phyloP scores from a whole-genome alignment of 2,888 invertebrate genomes.

The Melitaea athalia region DNA sequence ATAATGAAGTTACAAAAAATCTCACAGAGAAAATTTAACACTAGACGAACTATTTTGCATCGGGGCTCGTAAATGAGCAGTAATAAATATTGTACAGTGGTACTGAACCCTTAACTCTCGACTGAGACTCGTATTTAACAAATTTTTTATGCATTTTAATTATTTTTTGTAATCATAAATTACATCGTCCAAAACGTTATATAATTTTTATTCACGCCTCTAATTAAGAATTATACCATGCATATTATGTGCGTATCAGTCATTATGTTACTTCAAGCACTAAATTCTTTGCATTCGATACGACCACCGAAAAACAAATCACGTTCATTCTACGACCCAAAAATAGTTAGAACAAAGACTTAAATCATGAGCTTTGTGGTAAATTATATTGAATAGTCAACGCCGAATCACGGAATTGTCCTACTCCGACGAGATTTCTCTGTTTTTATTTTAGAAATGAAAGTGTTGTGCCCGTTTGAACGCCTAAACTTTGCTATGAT shows the following conservation, averaged over 20 bases:
- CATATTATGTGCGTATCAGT: neutral
- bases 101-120: too few species aligned
- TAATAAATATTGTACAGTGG: too few species aligned
- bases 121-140: neutral
- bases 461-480: constrained; percentile 43
- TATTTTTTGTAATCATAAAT: constrained; percentile 27
- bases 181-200: constrained; percentile 50
- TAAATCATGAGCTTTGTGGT: constrained; percentile 47
- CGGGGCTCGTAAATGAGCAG: too few species aligned
- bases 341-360: constrained; percentile 45
- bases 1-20: too few species aligned
- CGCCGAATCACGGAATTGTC: constrained; percentile 55
- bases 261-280: neutral
- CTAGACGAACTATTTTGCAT: too few species aligned
- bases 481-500: constrained; percentile 34
- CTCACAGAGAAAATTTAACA: too few species aligned
- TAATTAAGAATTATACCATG: neutral
- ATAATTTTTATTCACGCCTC: neutral
- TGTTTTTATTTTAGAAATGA: constrained; percentile 48
- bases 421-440: constrained; percentile 58
- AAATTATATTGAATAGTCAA: constrained; percentile 52
- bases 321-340: constrained; percentile 61
- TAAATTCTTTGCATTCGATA: constrained; percentile 50
- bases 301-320: constrained; percentile 54
- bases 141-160: neutral